Evolutionary conservation across 2,888 invertebrate genomes (phyloP).

Genomic region (Eudemis profundana): DNA sequence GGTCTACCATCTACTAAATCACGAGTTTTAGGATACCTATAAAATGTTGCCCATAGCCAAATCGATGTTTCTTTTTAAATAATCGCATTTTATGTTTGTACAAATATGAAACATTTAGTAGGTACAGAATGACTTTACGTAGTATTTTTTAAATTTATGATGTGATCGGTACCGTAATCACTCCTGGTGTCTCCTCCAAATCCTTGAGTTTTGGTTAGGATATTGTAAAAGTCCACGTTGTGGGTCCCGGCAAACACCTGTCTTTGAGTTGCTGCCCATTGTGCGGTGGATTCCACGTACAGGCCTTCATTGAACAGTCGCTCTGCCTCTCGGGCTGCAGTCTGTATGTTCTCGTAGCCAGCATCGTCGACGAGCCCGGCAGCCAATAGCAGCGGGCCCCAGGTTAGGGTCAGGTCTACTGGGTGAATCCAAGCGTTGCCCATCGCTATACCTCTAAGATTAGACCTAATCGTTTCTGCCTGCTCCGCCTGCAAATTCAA

Average conservation of each 20-base stretch:
- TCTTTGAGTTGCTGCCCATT: conserved; percentile 88
- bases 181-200: conserved; percentile 55
- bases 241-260: conserved; percentile 87
- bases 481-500: conserved; percentile 83
- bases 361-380: conserved; percentile 89
- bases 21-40: no score
- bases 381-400: conserved; percentile 91
- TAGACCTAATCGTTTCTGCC: conserved; percentile 86
- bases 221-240: conserved; percentile 93
- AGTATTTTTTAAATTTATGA: neutral
- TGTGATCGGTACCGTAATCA: conserved; percentile 55
- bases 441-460: conserved; percentile 91
- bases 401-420: conserved; percentile 92
- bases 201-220: conserved; percentile 83
- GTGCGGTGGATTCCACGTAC: conserved; percentile 86
- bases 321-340: conserved; percentile 84
- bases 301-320: conserved; percentile 82
- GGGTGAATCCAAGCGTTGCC: conserved; percentile 97
- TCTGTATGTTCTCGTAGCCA: conserved; percentile 86
- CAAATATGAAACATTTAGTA: no score
- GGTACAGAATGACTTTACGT: no score
- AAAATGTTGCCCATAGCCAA: no score
- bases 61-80: no score
- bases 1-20: no score
- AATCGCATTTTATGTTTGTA: no score